A percentile compares a stretch with the other conserved stretches of the same genome.
These are phyloP conservation scores for Selenia dentaria DNA, from an alignment of 2,888 invertebrate genomes.

Conservation along the genomic window DNA sequence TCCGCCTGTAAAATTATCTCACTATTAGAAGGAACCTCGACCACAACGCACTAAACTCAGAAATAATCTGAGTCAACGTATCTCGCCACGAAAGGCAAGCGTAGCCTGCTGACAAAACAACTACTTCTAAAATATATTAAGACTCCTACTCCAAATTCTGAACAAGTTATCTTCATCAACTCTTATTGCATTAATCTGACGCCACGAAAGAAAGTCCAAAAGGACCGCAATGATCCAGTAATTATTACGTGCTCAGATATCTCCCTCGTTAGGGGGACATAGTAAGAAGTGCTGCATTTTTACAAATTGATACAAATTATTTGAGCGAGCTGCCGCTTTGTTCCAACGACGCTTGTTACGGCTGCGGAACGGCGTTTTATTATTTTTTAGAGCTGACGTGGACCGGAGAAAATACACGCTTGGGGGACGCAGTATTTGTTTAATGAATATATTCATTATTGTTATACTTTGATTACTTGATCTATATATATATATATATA, in stretches of 20 bases:
- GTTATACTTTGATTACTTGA: no score
- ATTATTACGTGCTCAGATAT: constrained; percentile 68
- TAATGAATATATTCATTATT: no score
- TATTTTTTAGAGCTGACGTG: constrained; percentile 59
- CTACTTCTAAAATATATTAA: no score
- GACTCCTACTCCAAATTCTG: no score
- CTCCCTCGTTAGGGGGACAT: constrained; percentile 46
- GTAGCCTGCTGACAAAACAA: no score
- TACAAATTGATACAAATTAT: constrained; percentile 85
- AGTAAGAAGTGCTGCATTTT: constrained; percentile 75
- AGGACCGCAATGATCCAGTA: constrained; percentile 40
- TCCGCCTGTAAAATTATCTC: no score
- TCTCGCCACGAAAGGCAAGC: no score
- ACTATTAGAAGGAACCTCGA: no score
- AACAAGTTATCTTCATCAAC: neutral
- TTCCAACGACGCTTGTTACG: constrained; percentile 84
- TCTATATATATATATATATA: no score
- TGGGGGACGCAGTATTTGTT: constrained; percentile 4
- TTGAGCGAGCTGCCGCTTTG: constrained; percentile 82
- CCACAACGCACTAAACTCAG: no score
- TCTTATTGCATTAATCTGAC: constrained; percentile 5
- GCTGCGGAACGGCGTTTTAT: constrained; percentile 81
- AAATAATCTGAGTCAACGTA: no score
- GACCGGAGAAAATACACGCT: constrained; percentile 40
- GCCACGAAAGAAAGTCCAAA: constrained; percentile 1